phyloP scores from a whole-genome alignment of 2,888 invertebrate genomes.

The Trachelus troglodyta region DNA sequence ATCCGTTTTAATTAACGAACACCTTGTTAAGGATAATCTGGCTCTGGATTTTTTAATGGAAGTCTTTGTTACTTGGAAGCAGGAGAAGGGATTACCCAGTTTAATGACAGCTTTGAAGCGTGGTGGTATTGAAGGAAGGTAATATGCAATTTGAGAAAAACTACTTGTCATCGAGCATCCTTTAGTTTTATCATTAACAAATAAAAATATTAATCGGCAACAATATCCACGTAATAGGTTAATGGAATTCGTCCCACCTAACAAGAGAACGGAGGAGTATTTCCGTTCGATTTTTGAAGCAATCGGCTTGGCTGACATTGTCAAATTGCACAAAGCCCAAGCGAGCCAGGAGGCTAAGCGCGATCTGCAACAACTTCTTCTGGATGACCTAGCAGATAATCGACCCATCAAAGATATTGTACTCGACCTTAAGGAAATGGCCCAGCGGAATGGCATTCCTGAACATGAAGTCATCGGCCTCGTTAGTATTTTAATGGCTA shows the following conservation, averaged over 20 bases:
- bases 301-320: constrained; percentile 83
- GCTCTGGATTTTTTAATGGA: constrained; percentile 95
- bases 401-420: constrained; percentile 88
- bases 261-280: constrained; percentile 91
- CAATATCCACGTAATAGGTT: constrained; percentile 68
- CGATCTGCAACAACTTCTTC: constrained; percentile 78
- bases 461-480: constrained; percentile 91
- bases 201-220: neutral
- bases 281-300: constrained; percentile 84
- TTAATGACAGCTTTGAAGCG: constrained; percentile 88
- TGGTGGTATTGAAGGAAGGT: constrained; percentile 79
- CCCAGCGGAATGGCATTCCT: constrained; percentile 83
- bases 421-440: constrained; percentile 87
- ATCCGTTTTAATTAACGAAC: constrained; percentile 89
- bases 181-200: neutral
- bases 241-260: constrained; percentile 94
- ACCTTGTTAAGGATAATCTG: constrained; percentile 92
- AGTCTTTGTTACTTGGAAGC: constrained; percentile 91
- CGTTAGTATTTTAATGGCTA: constrained; percentile 70
- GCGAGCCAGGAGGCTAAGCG: constrained; percentile 87
- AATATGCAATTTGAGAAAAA: constrained; percentile 20
- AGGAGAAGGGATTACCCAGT: constrained; percentile 87
- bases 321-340: constrained; percentile 84
- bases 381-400: constrained; percentile 88
- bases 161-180: neutral